Evolutionary conservation across 1,140 invertebrate species (phyloP).

Genomic region (Cryptotermes secundus): DNA sequence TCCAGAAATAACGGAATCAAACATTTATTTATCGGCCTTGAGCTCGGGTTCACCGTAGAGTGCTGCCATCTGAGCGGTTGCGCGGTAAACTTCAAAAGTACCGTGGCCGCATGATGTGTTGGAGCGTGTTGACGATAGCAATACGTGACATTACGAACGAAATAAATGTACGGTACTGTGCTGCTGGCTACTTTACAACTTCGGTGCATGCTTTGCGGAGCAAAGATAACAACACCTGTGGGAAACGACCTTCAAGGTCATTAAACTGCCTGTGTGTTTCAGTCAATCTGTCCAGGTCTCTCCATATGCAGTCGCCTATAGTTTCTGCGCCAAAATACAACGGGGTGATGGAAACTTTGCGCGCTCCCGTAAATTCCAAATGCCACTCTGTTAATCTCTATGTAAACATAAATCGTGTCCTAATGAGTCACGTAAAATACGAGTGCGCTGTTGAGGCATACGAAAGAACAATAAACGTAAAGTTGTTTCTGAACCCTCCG

Average conservation of each 20-base stretch:
- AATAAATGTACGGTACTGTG: neutral
- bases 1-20: neutral
- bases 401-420: no score
- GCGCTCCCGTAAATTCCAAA: neutral
- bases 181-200: neutral
- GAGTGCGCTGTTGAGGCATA: no score
- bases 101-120: neutral
- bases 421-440: no score
- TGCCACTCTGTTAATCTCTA: no score
- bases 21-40: neutral
- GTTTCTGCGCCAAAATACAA: neutral
- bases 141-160: neutral
- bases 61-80: neutral
- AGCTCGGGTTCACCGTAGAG: neutral
- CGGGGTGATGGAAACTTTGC: neutral
- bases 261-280: neutral
- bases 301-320: neutral
- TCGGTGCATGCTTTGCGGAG: neutral
- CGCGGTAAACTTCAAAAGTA: conserved; percentile 6
- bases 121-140: neutral
- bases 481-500: no score
- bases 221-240: conserved; percentile 17
- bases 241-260: conserved; percentile 28
- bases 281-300: neutral
- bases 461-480: no score